phyloP scores from a whole-genome alignment of 1,140 invertebrate species.

The Drosophila ananassae region DNA sequence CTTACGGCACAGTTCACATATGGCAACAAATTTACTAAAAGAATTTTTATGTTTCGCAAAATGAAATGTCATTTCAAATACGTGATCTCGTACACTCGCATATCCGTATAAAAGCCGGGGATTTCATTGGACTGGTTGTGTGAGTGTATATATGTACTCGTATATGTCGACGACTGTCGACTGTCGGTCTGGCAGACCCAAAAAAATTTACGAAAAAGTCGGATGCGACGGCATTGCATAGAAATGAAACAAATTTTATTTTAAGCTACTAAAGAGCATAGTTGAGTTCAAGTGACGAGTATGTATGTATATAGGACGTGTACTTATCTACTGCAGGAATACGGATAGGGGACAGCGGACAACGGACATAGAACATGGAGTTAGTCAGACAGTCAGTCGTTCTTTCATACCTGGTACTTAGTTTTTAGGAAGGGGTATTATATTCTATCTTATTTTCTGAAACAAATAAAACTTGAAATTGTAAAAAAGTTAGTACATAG shows the following conservation, averaged over 20 bases:
- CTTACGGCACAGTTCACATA: constrained; percentile 27
- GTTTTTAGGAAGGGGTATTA: neutral
- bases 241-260: constrained; percentile 71
- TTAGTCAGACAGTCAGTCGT: neutral
- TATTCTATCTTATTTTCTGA: neutral
- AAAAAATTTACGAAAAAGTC: constrained; percentile 39
- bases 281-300: constrained; percentile 67
- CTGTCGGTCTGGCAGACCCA: constrained; percentile 33
- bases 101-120: constrained; percentile 13
- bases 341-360: constrained; percentile 12
- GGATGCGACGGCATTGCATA: constrained; percentile 44
- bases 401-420: neutral
- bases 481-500: neutral
- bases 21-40: constrained; percentile 61
- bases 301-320: constrained; percentile 39
- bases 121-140: constrained; percentile 1
- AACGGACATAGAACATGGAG: neutral
- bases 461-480: neutral
- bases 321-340: constrained; percentile 55
- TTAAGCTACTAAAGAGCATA: constrained; percentile 73
- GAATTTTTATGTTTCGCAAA: constrained; percentile 64
- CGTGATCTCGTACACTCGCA: constrained; percentile 40
- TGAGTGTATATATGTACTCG: constrained; percentile 16
- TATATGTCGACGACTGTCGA: constrained; percentile 26
- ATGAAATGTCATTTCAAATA: constrained; percentile 68